Percentiles rank a stretch among this genome's conserved stretches.
These are phyloP conservation scores for Cavia porcellus DNA, from an alignment of 2,113 vertebrate species.

Conservation along the genomic window DNA sequence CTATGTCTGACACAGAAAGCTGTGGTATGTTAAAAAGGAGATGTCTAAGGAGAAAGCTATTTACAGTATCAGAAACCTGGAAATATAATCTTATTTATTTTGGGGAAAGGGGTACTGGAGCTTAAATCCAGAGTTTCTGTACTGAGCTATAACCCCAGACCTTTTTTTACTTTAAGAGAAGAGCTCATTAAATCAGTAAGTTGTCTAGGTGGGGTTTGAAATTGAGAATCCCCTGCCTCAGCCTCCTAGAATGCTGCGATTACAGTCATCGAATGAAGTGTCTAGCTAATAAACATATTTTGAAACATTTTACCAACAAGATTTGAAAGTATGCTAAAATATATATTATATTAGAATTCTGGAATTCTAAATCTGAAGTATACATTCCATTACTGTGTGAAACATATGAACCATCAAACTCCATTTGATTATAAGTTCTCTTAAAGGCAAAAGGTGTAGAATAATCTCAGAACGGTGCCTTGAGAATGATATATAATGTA, in stretches of 20 bases:
- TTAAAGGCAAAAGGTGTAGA: neutral
- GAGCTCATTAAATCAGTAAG: neutral
- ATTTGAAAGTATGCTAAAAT: slow-evolving; percentile 41
- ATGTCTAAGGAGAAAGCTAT: neutral
- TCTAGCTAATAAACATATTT: neutral
- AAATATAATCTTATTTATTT: neutral
- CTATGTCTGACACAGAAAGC: slow-evolving; percentile 22
- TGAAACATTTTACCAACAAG: neutral
- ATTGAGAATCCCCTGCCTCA: neutral
- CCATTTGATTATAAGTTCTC: neutral
- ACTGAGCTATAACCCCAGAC: too few relatives aligned
- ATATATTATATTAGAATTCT: neutral
- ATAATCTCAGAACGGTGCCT: slow-evolving; percentile 38
- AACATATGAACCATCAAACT: slow-evolving; percentile 23
- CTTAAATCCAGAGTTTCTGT: neutral
- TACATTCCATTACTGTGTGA: neutral
- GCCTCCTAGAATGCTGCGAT: neutral
- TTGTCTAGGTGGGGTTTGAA: neutral
- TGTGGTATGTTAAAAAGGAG: neutral
- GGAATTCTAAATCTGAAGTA: slow-evolving; percentile 37
- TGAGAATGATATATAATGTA: slow-evolving; percentile 20
- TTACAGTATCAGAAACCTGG: neutral
- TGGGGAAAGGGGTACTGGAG: neutral
- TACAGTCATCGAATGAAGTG: neutral
- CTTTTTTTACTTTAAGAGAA: neutral